Percentiles rank a stretch among this genome's conserved stretches.
These are phyloP conservation scores for Agrochola circellaris DNA, from an alignment of 2,888 invertebrate genomes.

Conservation along the genomic window DNA sequence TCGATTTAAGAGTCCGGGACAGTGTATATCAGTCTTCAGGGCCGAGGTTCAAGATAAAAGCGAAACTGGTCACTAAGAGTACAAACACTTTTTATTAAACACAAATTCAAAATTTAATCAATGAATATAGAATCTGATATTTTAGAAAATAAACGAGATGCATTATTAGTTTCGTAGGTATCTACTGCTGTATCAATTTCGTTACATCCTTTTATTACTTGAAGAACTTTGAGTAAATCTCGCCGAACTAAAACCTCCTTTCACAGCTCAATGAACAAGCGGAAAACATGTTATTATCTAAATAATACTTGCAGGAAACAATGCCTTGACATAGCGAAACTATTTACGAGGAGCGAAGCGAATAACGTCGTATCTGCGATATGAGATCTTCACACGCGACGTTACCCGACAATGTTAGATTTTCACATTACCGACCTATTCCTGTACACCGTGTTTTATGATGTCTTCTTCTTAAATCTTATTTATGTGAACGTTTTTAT, in stretches of 20 bases:
- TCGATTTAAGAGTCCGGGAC: no score
- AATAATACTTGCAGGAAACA: constrained; percentile 40
- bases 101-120: background rate
- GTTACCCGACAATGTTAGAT: constrained; percentile 35
- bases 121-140: background rate
- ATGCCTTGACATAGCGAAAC: constrained; percentile 33
- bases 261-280: constrained; percentile 47
- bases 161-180: background rate
- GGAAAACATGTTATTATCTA: constrained; percentile 48
- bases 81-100: background rate
- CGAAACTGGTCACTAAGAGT: background rate
- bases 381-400: constrained; percentile 57
- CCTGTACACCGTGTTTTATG: constrained; percentile 27
- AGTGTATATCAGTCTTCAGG: no score
- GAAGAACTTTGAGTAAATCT: constrained; percentile 6
- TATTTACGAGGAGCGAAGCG: constrained; percentile 40
- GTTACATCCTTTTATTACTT: background rate
- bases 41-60: no score
- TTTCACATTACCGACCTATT: constrained; percentile 36
- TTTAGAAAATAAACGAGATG: no score
- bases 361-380: constrained; percentile 37
- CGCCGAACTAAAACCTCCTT: constrained; percentile 24
- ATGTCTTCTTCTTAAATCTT: constrained; percentile 1
- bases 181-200: background rate
- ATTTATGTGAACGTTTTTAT: constrained; percentile 23